Percentiles rank a stretch among this genome's conserved stretches.
Conservation (phyloP, 1,140 invertebrate species). For the Calephelis nemesis region DNA sequence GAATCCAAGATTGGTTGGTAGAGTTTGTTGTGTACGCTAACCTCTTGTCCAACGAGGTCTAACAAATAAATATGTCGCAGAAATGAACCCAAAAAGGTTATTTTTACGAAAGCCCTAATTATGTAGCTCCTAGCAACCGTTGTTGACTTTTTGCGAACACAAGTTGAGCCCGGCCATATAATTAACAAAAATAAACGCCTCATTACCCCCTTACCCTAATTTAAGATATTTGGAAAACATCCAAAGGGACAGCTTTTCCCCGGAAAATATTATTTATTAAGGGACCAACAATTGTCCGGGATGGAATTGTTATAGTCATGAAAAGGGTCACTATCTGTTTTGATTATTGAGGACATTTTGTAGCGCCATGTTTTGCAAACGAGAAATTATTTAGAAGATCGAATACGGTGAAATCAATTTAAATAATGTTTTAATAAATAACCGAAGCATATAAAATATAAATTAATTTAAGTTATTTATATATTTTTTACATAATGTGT, state of each 20-base stretch:
- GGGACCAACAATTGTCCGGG: conserved; percentile 7
- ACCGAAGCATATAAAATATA: no score
- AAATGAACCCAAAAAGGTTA: not conserved
- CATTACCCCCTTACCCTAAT: conserved; percentile 10
- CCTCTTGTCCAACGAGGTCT: no score
- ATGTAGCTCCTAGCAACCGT: not conserved
- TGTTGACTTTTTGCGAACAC: not conserved
- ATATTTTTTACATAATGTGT: no score
- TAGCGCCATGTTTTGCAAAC: no score
- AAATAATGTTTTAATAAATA: no score
- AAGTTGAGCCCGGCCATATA: not conserved
- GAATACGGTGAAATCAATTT: no score
- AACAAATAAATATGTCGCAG: no score
- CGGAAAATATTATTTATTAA: conserved; percentile 12
- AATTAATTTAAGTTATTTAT: no score
- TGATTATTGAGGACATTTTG: not conserved
- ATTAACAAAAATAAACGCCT: conserved; percentile 6
- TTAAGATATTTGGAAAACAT: conserved; percentile 15
- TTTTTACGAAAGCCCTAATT: conserved; percentile 4
- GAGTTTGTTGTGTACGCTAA: no score
- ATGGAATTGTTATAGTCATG: conserved; percentile 8
- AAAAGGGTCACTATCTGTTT: not conserved
- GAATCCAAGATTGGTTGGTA: no score
- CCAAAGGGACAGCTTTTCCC: conserved; percentile 9
- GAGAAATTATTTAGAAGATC: no score